Evolutionary conservation across 2,888 invertebrate genomes (phyloP), one percentile per base, ranked within the genome.

Genomic region (Dynastes tityus): DNA sequence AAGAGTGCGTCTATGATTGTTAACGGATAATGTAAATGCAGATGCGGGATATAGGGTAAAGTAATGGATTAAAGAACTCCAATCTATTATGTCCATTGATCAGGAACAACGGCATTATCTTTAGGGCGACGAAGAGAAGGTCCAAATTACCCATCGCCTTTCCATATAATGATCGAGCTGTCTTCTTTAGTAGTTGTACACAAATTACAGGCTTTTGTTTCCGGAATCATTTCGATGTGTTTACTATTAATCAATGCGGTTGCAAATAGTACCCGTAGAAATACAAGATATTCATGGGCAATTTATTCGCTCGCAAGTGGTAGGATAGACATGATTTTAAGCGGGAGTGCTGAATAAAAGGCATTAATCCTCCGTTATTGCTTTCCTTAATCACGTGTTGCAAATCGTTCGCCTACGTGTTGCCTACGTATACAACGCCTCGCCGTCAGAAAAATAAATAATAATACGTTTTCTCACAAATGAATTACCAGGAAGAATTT

Each of bases 191-290:
- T 70, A 68, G 63, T 40, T 37, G 79, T 77, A 73, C 71, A 71
- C 79, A 79, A 79, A 79, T 79, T 79, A 79, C 77, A 77, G 49
- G 77, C 77, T 77, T 45, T 77, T 79, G 77, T 77, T 79, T 79
- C 64, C 77, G 32, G 55, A 79, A 74, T 79, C 65, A 79, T 77
- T 67, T 53, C 75, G 27, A 61, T 53, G 68, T 70, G 78, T 63
- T 53, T 68, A 51, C 63, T 67, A 76, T 78, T 78, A 78, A 78
- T 78, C 70, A 68, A 45, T 53, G 67, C 68, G 40, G 40, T 67
- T 37, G 53, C 32, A 58, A 16, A 55, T 73, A 73, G 22, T 58
- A 22, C 37, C 37, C 37, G 61, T 61, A 45, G 11, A 73, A 73
- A 61, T 58, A 40, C 45, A 27, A 58, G 37, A 22, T 73, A 73